phyloP scores from a whole-genome alignment of 2,888 invertebrate genomes.

The Portevinia maculata region DNA sequence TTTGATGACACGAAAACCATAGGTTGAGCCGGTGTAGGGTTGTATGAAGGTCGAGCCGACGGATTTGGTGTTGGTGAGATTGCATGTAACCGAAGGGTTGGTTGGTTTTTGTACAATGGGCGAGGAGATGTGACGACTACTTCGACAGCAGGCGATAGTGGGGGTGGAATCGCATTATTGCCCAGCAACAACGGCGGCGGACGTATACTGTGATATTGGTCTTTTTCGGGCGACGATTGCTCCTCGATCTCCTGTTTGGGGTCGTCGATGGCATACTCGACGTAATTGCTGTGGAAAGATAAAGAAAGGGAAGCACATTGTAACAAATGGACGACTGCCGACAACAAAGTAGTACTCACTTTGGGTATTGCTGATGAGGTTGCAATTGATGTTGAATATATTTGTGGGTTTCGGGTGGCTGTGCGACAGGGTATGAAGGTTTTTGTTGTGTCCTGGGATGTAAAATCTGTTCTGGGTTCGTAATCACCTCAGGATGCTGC shows the following conservation, averaged over 20 bases:
- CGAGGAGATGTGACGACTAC: constrained; percentile 76
- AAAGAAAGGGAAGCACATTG: constrained; percentile 48
- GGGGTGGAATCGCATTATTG: constrained; percentile 55
- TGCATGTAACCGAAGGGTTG: constrained; percentile 79
- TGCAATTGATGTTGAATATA: constrained; percentile 76
- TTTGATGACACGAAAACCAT: constrained; percentile 70
- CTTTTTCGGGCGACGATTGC: constrained; percentile 78
- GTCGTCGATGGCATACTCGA: constrained; percentile 80
- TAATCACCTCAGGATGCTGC: constrained; percentile 72
- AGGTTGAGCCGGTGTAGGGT: constrained; percentile 72
- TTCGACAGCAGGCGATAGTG: constrained; percentile 70
- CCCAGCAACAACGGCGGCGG: constrained; percentile 58
- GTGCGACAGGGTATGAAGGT: constrained; percentile 49
- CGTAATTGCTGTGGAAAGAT: constrained; percentile 75
- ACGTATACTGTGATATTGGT: constrained; percentile 75
- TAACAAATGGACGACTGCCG: constrained; percentile 41
- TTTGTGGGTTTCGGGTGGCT: constrained; percentile 75
- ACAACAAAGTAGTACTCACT: constrained; percentile 59
- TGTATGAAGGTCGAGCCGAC: constrained; percentile 20
- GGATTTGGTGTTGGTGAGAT: constrained; percentile 72
- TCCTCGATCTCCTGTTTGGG: constrained; percentile 78
- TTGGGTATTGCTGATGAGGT: constrained; percentile 65
- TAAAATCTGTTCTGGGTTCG: constrained; percentile 64
- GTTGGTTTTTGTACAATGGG: constrained; percentile 78
- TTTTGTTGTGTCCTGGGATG: constrained; percentile 71